Evolutionary conservation across 2,888 invertebrate genomes (phyloP).

Genomic region (Lasius platythorax): DNA sequence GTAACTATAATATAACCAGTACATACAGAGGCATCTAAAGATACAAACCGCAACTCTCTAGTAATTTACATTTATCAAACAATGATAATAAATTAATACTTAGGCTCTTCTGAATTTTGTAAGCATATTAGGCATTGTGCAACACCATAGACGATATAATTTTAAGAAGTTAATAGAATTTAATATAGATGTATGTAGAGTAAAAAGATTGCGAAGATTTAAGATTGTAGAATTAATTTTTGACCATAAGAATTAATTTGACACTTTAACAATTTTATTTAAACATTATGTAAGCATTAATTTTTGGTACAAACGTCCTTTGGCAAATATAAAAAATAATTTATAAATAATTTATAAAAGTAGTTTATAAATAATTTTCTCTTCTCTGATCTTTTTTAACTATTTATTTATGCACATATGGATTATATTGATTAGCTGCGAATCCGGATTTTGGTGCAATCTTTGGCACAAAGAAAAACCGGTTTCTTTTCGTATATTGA

Average conservation of each 20-base stretch:
- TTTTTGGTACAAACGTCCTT: not conserved
- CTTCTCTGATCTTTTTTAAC: not conserved
- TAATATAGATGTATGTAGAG: not conserved
- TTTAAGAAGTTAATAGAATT: not conserved
- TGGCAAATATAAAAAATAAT: not conserved
- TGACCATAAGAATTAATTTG: not conserved
- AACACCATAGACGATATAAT: not conserved
- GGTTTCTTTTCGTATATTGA: not conserved
- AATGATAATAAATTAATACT: not conserved
- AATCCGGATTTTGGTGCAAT: not conserved
- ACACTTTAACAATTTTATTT: not conserved
- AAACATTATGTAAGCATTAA: not conserved
- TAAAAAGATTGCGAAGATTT: not conserved
- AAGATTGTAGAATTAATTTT: not conserved
- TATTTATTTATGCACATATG: not conserved
- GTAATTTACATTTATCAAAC: not conserved
- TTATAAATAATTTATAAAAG: not conserved
- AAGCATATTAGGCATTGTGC: not conserved
- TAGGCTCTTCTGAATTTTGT: not conserved
- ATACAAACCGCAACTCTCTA: not conserved
- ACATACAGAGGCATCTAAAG: slow-evolving; percentile 39
- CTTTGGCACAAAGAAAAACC: not conserved
- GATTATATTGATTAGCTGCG: not conserved
- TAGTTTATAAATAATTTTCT: no score
- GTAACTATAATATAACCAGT: not conserved